Conservation (phyloP, 2,113 vertebrate species). For the Lota lota region DNA sequence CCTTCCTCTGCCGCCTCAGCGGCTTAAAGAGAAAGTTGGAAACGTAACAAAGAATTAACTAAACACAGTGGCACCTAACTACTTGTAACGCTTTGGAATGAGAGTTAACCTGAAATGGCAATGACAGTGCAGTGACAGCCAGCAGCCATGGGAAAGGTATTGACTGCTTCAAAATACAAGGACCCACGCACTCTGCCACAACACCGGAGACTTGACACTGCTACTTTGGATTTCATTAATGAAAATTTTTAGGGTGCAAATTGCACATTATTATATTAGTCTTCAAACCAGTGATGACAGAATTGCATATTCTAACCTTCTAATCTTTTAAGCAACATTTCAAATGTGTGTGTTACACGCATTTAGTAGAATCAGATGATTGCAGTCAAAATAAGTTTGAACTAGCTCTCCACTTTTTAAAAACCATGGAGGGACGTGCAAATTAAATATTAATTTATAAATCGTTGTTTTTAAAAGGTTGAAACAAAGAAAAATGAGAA, state of each 20-base stretch:
- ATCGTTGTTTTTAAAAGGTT: not conserved
- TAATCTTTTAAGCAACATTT: no score
- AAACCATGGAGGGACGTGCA: not conserved
- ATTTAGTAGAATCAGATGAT: not conserved
- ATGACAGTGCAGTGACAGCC: slow-evolving; percentile 20
- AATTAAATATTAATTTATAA: not conserved
- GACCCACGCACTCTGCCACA: not conserved
- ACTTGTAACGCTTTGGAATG: slow-evolving; percentile 50
- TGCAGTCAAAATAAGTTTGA: not conserved
- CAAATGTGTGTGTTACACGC: no score
- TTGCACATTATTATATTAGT: no score
- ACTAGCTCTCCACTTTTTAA: not conserved
- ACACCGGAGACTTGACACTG: not conserved
- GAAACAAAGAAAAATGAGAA: not conserved
- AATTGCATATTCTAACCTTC: no score
- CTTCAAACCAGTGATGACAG: no score
- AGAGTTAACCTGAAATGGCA: slow-evolving; percentile 43
- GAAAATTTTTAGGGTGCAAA: slow-evolving; percentile 49
- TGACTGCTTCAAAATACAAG: slow-evolving; percentile 22
- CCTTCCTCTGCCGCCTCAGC: not conserved
- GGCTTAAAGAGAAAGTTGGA: slow-evolving; percentile 11
- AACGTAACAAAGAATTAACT: slow-evolving; percentile 10
- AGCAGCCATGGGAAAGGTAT: slow-evolving; percentile 43
- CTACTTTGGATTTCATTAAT: slow-evolving; percentile 21
- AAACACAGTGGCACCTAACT: slow-evolving; percentile 34